These are phyloP conservation scores for Columba janthina DNA, from an alignment of 2,113 vertebrate species.

Conservation along the genomic window DNA sequence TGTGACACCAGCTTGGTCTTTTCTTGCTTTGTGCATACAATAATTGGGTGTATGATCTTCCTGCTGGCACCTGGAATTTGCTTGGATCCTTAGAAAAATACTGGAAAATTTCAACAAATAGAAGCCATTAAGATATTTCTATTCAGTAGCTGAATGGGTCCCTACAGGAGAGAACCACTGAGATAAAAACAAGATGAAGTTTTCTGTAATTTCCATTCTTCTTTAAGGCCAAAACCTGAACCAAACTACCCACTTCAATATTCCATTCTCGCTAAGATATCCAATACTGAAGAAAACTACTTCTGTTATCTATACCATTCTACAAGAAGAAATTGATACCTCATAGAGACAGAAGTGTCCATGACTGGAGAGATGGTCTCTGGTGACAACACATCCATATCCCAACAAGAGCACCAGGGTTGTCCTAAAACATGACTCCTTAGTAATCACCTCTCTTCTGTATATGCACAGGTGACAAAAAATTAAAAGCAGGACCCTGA, in stretches of 20 bases:
- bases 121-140: not conserved
- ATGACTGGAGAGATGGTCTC: fast-evolving
- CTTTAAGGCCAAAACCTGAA: not conserved
- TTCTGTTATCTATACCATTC: not conserved
- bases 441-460: not conserved
- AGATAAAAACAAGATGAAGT: not conserved
- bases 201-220: not conserved
- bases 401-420: no score
- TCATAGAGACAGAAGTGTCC: not conserved
- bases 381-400: fast-evolving
- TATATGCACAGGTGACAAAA: fast-evolving
- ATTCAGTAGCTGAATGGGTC: no score
- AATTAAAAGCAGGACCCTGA: not conserved
- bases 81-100: not conserved
- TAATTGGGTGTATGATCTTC: not conserved
- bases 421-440: not conserved
- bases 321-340: not conserved
- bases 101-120: not conserved
- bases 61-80: not conserved
- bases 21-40: not conserved
- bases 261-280: not conserved
- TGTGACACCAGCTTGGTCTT: not conserved
- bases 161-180: not conserved
- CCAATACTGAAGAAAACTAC: not conserved
- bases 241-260: not conserved